phyloP scores from a whole-genome alignment of 2,888 invertebrate species.

The Nebria salina region DNA sequence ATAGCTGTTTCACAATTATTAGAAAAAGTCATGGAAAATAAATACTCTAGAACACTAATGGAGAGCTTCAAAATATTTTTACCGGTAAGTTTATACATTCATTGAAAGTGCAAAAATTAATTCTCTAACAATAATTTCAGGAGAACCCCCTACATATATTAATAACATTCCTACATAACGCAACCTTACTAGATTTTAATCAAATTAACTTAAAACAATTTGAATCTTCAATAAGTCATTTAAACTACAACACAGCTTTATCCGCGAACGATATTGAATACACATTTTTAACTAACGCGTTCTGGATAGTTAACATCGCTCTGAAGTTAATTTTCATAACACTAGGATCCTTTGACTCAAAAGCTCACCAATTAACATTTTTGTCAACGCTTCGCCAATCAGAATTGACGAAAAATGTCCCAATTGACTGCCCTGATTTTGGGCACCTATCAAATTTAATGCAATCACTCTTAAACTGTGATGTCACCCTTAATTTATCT shows the following conservation, averaged over 20 bases:
- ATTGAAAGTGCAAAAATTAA: conserved; percentile 22
- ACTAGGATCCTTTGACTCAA: conserved; percentile 70
- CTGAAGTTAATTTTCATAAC: conserved; percentile 70
- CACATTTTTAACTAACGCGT: conserved; percentile 65
- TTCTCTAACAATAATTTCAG: conserved; percentile 61
- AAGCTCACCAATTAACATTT: conserved; percentile 72
- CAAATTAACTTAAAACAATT: conserved; percentile 59
- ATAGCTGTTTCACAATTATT: conserved; percentile 61
- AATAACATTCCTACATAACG: conserved; percentile 56
- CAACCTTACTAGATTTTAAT: conserved; percentile 58
- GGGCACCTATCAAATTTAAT: conserved; percentile 63
- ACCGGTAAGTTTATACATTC: conserved; percentile 64
- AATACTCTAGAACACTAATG: conserved; percentile 70
- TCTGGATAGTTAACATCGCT: conserved; percentile 68
- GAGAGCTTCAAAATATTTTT: conserved; percentile 77
- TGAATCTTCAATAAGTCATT: conserved; percentile 54
- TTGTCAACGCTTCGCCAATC: conserved; percentile 68
- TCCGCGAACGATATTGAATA: conserved; percentile 60
- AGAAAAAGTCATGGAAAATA: conserved; percentile 65
- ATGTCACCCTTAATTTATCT: conserved; percentile 66
- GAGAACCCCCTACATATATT: conserved; percentile 69
- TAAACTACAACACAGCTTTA: conserved; percentile 55
- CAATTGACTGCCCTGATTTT: conserved; percentile 62
- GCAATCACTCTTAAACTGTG: conserved; percentile 68
- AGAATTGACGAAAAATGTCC: conserved; percentile 68